phyloP scores from a whole-genome alignment of 1,140 invertebrate genomes.

The Aphaenogaster rudis region DNA sequence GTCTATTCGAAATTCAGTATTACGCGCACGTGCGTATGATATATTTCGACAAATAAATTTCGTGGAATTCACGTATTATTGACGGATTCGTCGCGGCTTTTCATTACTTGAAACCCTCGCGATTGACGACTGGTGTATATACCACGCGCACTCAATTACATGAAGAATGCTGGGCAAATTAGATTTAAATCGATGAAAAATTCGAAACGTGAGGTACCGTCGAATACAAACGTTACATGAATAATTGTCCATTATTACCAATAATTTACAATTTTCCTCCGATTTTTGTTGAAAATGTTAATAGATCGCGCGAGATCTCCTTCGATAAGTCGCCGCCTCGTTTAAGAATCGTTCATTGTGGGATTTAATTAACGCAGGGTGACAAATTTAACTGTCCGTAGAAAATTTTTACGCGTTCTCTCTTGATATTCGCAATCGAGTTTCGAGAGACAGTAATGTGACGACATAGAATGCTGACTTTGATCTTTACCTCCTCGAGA shows the following conservation, averaged over 20 bases:
- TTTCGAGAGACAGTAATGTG: not conserved
- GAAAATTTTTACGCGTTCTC: not conserved
- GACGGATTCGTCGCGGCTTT: not conserved
- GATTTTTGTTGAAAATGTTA: not conserved
- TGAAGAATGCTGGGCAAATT: slow-evolving; percentile 3
- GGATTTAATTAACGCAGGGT: not conserved
- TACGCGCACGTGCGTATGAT: not conserved
- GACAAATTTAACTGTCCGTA: not conserved
- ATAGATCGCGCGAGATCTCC: too few species aligned
- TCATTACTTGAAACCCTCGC: not conserved
- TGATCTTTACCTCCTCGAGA: too few species aligned
- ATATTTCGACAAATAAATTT: slow-evolving; percentile 14
- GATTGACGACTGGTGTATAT: not conserved
- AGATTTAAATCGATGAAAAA: slow-evolving; percentile 18
- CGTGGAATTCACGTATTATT: not conserved
- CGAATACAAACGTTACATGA: not conserved
- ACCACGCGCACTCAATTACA: not conserved
- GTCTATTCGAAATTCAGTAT: not conserved
- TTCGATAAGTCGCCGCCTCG: not conserved
- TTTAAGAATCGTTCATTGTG: not conserved
- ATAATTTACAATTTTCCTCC: not conserved
- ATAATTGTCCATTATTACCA: not conserved
- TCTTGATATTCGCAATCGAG: not conserved
- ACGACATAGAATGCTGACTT: not conserved
- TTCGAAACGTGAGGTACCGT: not conserved